Evolutionary conservation across 2,888 invertebrate genomes (phyloP), one percentile per base, ranked within the genome.

Genomic region (Lysandra bellargus): DNA sequence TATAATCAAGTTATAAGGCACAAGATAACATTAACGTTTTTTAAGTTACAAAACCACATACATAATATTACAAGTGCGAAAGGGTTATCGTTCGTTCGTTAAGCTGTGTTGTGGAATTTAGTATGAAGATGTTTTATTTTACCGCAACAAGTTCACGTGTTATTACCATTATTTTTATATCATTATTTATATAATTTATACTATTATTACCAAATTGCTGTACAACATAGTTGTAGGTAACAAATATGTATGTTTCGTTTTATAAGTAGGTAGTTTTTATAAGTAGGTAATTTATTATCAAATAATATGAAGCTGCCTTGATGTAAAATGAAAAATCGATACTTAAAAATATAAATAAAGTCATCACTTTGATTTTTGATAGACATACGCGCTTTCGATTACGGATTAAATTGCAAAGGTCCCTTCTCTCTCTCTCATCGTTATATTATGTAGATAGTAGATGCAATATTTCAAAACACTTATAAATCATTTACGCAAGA

Each of bases 401-500:
- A 33, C 69, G 69, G 12, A 33, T 14, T 12, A 69, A 69, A 69
- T 69, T 14, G 69, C 69, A 69, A 2, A 14, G 33, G 5, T 5
- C 69, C 33, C 33, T 30, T n/a, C n/a, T 69, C 4, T 69, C 64
- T 30, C 12, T 57, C 14, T 14, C 57, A 76, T 37, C 17, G 6
- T 76, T 33, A 44, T 44, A 44, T 9, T 57, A 76, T 57, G 37
- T 76, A 57, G 76, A 76, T 81, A 80, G 76, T 76, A 76, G 76
- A 37, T 81, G 80, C 83, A 85, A 84, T 87, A 88, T 90, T 91
- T 91, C 87, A 91, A 91, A 90, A 89, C 88, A 89, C 86, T 89
- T 85, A 92, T 94, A 90, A 91, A 94, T 94, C 93, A 93, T 93
- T 92, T 91, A 92, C 91, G 89, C 88, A 90, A 92, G 91, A 93